Evolutionary conservation across 2,888 invertebrate genomes (phyloP), one percentile per base, ranked within the genome.

Genomic region (Xiphydria camelus): DNA sequence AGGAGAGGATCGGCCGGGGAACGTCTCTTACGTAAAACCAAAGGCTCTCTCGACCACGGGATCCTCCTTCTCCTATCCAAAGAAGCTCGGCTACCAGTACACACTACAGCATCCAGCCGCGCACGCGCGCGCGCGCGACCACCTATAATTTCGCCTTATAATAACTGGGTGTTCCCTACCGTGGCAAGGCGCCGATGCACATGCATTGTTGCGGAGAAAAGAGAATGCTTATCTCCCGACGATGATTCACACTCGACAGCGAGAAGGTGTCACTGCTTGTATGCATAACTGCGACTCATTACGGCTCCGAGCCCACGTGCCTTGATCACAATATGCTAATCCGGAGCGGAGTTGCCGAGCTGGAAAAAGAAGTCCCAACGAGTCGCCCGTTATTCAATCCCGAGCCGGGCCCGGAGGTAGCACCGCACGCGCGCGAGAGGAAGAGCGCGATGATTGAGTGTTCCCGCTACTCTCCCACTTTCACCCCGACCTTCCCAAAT

Each of bases 251-350:
- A 49, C 62, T 59, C 41, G 51, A 59, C 55, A 57, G 49, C 60
- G 55, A 56, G 69, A 71, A 70, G 70, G 70, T 71, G 70, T 71
- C 71, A 65, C 68, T 62, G 57, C 53, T 62, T 59, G 68, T 66
- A 66, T 66, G 65, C 66, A 68, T 68, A 67, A 67, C 60, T 57
- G 62, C 60, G 57, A 55, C 62, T 67, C 65, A 68, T 68, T 69
- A 68, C 56, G 44, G 40, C n/a, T 47, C 47, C 41, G 45, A 47
- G 49, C 52, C 52, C 52, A 53, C 52, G 52, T 50, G 45, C 42
- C 45, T 50, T 50, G 52, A 53, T 53, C 52, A 47, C 41, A 41
- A 50, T 53, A 53, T 50, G 49, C 40, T 50, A 53, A 53, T 50
- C 15, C 26, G 26, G 14, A 26, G 7, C 26, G 26, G 12, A 26